These are phyloP conservation scores for Kryptolebias ocellatus DNA, from an alignment of 2,797 vertebrate species.

Conservation along the genomic window DNA sequence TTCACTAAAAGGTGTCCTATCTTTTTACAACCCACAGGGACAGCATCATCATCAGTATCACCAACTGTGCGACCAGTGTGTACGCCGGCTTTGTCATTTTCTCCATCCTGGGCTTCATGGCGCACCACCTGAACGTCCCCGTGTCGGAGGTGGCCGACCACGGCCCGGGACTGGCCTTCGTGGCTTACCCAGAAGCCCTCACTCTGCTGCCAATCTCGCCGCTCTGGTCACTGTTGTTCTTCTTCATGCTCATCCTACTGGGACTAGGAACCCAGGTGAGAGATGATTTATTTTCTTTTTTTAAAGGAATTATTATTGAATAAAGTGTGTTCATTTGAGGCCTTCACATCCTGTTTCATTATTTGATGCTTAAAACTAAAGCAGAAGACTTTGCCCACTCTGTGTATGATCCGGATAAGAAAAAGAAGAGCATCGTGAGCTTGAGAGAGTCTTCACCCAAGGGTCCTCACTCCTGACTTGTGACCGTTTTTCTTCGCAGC, in stretches of 20 bases:
- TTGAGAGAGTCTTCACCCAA: too few relatives aligned
- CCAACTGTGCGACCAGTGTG: constrained; percentile 97
- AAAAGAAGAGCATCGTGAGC: too few relatives aligned
- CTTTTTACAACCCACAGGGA: constrained; percentile 80
- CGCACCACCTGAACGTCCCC: constrained; percentile 91
- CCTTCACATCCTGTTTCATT: too few relatives aligned
- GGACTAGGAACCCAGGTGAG: constrained; percentile 96
- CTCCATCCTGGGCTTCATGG: constrained; percentile 99
- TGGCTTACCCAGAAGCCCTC: constrained; percentile 97
- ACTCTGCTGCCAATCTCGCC: constrained; percentile 95
- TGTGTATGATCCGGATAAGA: too few relatives aligned
- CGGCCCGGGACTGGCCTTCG: constrained; percentile 94
- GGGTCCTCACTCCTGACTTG: too few relatives aligned
- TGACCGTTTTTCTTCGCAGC: too few relatives aligned
- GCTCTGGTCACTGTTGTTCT: constrained; percentile 97
- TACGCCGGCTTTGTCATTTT: constrained; percentile 98
- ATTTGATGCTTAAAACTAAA: too few relatives aligned
- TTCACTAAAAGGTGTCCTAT: neutral
- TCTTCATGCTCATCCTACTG: constrained; percentile 99
- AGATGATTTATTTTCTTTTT: too few relatives aligned
- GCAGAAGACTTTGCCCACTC: too few relatives aligned
- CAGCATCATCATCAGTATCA: constrained; percentile 98
- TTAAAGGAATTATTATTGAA: too few relatives aligned
- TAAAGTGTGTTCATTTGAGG: too few relatives aligned
- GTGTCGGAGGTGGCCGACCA: constrained; percentile 96